phyloP scores from a whole-genome alignment of 2,888 invertebrate species.

The Hirtodrosophila histrioides region DNA sequence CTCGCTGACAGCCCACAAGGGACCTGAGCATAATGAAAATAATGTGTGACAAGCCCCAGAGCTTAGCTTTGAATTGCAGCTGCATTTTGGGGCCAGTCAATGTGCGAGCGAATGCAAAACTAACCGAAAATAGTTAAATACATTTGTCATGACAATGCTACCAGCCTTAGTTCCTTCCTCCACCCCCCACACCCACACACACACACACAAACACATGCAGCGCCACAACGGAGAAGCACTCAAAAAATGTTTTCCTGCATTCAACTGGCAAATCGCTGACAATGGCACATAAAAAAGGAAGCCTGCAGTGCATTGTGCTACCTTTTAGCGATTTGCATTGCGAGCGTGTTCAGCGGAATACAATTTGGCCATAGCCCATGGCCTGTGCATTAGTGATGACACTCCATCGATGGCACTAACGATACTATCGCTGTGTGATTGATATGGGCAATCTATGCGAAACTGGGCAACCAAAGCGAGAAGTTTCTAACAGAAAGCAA shows the following conservation, averaged over 20 bases:
- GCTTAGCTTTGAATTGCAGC: constrained; percentile 51
- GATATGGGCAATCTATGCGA: no score
- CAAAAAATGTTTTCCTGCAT: constrained; percentile 75
- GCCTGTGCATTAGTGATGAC: constrained; percentile 11
- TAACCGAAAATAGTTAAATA: constrained; percentile 78
- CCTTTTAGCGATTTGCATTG: constrained; percentile 80
- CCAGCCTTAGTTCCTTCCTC: constrained; percentile 11
- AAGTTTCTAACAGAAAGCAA: no score
- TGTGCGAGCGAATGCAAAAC: constrained; percentile 53
- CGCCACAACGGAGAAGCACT: constrained; percentile 50
- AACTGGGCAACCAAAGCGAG: no score
- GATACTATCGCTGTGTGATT: no score
- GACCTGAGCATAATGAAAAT: constrained; percentile 72
- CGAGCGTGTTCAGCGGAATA: constrained; percentile 78
- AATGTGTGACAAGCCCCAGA: constrained; percentile 79
- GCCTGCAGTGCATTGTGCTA: constrained; percentile 58
- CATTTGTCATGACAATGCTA: constrained; percentile 78
- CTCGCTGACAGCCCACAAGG: constrained; percentile 54
- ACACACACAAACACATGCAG: constrained; percentile 1
- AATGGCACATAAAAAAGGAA: constrained; percentile 68
- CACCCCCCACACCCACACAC: constrained; percentile 3
- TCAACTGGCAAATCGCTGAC: constrained; percentile 78
- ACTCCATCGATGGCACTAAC: no score
- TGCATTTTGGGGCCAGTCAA: constrained; percentile 62
- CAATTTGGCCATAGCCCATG: constrained; percentile 70